Base-by-base conservation (phyloP, 1,140 invertebrate species). In the Solenopsis invicta region DNA sequence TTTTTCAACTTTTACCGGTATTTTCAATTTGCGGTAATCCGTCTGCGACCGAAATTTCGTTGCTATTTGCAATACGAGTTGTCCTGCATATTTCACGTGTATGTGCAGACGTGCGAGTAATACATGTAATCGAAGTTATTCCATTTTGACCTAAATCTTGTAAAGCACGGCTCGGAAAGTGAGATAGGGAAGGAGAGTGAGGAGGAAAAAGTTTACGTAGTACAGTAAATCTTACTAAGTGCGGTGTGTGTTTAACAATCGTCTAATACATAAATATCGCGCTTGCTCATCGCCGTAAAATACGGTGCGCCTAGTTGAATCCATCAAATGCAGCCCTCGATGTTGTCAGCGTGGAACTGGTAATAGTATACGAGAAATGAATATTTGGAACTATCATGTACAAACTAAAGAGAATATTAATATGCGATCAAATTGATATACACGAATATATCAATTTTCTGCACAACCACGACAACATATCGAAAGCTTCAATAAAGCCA, bases 71-170 rank as follows among this genome's bases (percentile, higher is more conserved):
- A 74, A 41, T 24, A 52, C 8, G 6, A 66, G 24, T 69, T 69
- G 50, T 67, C 18, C 50, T 34, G 24, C 52, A 52, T 56, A 61
- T 72, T 61, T 61, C 69, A 29, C 12, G 21, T 34, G 80, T 61
- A 18, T 13, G 34, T 21, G 64, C 78, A 45, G 13, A 10, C 50
- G 37, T 41, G 64, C 24, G 29, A 75, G 56, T 59, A 59, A 59
- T 69, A 72, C 41, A 48, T 82, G 80, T 84, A 74, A 84, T 74
- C 69, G 54, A 84, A 84, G 69, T 74, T 84, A 84, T 84, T 84
- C 54, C 69, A n/a, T 54, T 75, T 13, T 84, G 67, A 50, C 41
- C 54, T 61, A 50, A 75, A 84, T 84, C 67, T 74, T 50, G 24
- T 62, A 84, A 84, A 12, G 54, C 69, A 62, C 24, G 5, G 16